These are phyloP conservation scores for Spinus pinus DNA, from an alignment of 2,797 vertebrate genomes.

Conservation along the genomic window DNA sequence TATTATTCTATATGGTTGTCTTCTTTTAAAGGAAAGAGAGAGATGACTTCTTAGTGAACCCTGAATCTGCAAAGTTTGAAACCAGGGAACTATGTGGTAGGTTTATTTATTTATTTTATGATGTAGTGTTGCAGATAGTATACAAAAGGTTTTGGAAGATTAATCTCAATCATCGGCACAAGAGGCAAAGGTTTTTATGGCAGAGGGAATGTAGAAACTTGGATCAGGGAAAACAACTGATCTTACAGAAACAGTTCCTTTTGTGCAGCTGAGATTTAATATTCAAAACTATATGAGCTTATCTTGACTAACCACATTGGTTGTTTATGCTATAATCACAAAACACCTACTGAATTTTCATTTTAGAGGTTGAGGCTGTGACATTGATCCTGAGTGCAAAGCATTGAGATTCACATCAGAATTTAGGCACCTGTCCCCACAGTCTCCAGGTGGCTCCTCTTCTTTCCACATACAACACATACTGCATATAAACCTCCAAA, in stretches of 20 bases:
- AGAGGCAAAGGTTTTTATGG: not conserved
- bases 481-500: not conserved
- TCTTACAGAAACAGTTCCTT: not conserved
- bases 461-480: not conserved
- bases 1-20: constrained; percentile 41
- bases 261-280: not conserved
- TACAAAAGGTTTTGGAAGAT: not conserved
- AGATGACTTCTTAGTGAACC: constrained; percentile 55
- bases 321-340: not conserved
- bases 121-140: not conserved
- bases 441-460: not conserved
- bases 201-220: not conserved
- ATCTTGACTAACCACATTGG: not conserved
- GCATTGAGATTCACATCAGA: not conserved
- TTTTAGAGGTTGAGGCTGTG: not conserved
- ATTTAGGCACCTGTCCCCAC: not conserved
- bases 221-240: not conserved
- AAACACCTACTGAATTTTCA: not conserved
- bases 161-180: not conserved
- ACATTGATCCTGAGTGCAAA: not conserved
- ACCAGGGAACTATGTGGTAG: not conserved
- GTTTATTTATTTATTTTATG: constrained; percentile 5
- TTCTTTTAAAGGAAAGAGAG: constrained; percentile 19
- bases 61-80: constrained; percentile 29
- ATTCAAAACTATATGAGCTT: not conserved